Evolutionary conservation across 2,113 vertebrate species (phyloP).

Genomic region (Erythrocercus mccallii): DNA sequence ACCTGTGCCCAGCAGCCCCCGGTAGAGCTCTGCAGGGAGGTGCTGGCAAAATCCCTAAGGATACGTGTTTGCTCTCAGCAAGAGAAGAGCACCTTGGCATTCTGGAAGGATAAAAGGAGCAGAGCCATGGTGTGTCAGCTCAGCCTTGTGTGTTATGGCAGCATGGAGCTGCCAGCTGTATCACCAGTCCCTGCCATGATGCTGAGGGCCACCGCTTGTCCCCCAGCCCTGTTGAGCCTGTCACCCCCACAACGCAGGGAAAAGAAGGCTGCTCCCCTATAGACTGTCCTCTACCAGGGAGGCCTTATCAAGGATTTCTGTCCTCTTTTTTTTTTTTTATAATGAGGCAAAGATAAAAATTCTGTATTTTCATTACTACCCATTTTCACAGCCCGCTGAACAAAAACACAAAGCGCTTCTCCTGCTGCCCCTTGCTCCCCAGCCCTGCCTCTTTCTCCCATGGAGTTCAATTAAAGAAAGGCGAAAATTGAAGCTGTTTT

Average conservation of each 20-base stretch:
- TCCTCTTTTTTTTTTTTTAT: neutral
- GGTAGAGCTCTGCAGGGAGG: neutral
- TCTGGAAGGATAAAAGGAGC: neutral
- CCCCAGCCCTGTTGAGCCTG: neutral
- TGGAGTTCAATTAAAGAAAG: slow-evolving; percentile 75
- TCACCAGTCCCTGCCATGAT: neutral
- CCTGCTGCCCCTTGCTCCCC: slow-evolving; percentile 57
- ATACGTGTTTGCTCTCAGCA: neutral
- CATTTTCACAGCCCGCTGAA: slow-evolving; percentile 70
- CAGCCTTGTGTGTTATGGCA: neutral
- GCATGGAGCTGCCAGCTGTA: neutral
- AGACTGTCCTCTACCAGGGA: neutral
- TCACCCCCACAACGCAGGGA: neutral
- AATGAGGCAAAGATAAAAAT: slow-evolving; percentile 64
- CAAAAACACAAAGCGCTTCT: slow-evolving; percentile 71
- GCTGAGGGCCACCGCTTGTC: neutral
- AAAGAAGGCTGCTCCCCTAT: neutral
- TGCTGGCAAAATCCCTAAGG: neutral
- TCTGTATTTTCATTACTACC: slow-evolving; percentile 63
- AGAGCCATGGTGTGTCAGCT: neutral
- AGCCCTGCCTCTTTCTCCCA: slow-evolving; percentile 67
- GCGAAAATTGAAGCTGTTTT: slow-evolving; percentile 76
- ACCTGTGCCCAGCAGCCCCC: neutral
- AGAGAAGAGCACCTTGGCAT: neutral
- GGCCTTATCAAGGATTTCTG: neutral